Conservation (phyloP, 1,140 invertebrate species). For the Metaphire vulgaris region DNA sequence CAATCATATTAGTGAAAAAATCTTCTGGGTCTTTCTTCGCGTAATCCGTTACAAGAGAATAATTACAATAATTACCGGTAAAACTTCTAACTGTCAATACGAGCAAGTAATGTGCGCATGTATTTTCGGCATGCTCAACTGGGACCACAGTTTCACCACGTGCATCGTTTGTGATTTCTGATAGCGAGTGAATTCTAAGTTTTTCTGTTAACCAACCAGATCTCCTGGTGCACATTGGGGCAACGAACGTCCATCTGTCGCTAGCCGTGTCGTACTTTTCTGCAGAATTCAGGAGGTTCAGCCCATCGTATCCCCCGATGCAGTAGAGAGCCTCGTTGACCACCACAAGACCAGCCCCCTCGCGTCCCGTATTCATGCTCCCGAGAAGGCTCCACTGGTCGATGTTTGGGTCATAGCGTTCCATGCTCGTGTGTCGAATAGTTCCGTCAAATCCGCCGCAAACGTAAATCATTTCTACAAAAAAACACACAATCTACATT, state of each 20-base stretch:
- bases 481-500: background rate
- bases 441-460: slow-evolving; percentile 51
- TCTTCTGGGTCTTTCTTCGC: too few relatives aligned
- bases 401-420: slow-evolving; percentile 41
- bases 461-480: slow-evolving; percentile 45
- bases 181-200: too few relatives aligned
- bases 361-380: slow-evolving; percentile 43
- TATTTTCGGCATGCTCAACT: too few relatives aligned
- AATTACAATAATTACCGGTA: too few relatives aligned
- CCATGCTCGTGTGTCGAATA: slow-evolving; percentile 45
- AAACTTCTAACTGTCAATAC: too few relatives aligned
- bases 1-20: too few relatives aligned
- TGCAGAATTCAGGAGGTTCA: slow-evolving; percentile 33
- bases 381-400: slow-evolving; percentile 46
- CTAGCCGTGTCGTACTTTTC: slow-evolving; percentile 20
- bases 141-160: too few relatives aligned
- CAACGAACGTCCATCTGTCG: slow-evolving; percentile 30
- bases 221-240: slow-evolving; percentile 41
- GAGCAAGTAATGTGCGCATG: too few relatives aligned
- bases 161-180: too few relatives aligned
- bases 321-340: slow-evolving; percentile 47
- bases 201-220: too few relatives aligned
- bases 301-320: slow-evolving; percentile 48
- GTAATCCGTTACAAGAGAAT: too few relatives aligned
- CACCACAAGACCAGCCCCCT: slow-evolving; percentile 49